Conservation (phyloP, 2,113 vertebrate genomes). For the Nycticryphes semicollaris region DNA sequence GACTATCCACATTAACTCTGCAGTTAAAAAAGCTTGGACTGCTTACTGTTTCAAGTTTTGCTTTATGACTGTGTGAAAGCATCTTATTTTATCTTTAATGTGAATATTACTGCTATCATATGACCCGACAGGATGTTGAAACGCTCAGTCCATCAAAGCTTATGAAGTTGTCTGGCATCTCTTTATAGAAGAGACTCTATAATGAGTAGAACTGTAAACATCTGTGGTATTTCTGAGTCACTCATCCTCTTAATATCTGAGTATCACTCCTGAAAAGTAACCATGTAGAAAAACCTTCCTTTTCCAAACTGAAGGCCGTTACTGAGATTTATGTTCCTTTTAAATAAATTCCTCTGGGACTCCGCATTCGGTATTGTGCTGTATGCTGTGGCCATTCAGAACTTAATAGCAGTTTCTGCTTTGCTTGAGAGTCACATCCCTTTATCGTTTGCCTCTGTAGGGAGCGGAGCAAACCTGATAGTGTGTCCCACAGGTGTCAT, state of each 20-base stretch:
- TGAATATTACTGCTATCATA: background rate
- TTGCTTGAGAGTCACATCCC: background rate
- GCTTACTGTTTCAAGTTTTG: background rate
- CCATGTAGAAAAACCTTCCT: background rate
- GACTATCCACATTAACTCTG: background rate
- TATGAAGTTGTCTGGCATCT: background rate
- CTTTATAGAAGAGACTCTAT: background rate
- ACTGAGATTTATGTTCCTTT: background rate
- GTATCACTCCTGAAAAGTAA: background rate
- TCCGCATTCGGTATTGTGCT: background rate
- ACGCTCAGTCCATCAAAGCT: background rate
- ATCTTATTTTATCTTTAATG: background rate
- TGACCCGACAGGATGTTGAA: background rate
- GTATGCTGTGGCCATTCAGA: background rate
- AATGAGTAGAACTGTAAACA: background rate
- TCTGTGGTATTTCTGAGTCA: slow-evolving; percentile 1
- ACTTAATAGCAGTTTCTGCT: background rate
- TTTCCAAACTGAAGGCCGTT: background rate
- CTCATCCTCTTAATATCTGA: background rate
- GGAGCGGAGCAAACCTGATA: background rate
- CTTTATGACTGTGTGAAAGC: background rate
- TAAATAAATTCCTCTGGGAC: background rate
- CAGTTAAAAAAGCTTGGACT: background rate
- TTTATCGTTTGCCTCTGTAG: background rate
- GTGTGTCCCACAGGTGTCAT: background rate